phyloP scores from a whole-genome alignment of 2,797 vertebrate species.

The Adrianichthys oophorus region DNA sequence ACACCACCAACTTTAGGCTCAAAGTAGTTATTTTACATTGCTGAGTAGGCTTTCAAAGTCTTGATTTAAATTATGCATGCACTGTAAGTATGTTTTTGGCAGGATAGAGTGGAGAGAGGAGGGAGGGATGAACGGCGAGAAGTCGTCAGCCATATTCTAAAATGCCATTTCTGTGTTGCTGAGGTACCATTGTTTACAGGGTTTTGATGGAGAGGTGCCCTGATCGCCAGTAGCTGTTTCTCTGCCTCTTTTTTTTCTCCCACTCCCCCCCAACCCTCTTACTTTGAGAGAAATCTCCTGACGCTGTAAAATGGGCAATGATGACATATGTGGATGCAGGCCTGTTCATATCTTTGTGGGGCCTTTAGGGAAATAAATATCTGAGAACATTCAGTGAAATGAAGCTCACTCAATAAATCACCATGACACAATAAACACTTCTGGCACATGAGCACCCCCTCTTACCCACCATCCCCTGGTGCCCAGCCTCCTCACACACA shows the following conservation, averaged over 20 bases:
- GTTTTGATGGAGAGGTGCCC: constrained; percentile 82
- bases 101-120: constrained; percentile 52
- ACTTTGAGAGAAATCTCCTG: constrained; percentile 95
- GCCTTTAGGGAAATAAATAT: constrained; percentile 99
- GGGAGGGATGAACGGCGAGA: constrained; percentile 54
- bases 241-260: constrained; percentile 56
- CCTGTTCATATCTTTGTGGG: constrained; percentile 99
- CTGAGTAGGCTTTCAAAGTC: constrained; percentile 62
- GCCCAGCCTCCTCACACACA: constrained; percentile 66
- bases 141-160: constrained; percentile 74
- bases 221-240: constrained; percentile 80
- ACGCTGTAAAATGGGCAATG: constrained; percentile 99
- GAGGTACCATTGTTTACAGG: constrained; percentile 80
- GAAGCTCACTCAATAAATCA: constrained; percentile 99
- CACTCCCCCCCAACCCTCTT: constrained; percentile 54
- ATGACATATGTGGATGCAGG: constrained; percentile 99
- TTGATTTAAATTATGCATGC: constrained; percentile 73
- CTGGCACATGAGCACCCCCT: constrained; percentile 95
- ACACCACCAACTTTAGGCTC: constrained; percentile 48
- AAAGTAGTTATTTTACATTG: constrained; percentile 59
- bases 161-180: constrained; percentile 74
- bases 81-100: constrained; percentile 76
- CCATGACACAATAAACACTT: constrained; percentile 99
- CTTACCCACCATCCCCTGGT: constrained; percentile 70
- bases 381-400: constrained; percentile 99